Base-by-base conservation (phyloP, 1,140 invertebrate genomes). In the Temnothorax longispinosus region DNA sequence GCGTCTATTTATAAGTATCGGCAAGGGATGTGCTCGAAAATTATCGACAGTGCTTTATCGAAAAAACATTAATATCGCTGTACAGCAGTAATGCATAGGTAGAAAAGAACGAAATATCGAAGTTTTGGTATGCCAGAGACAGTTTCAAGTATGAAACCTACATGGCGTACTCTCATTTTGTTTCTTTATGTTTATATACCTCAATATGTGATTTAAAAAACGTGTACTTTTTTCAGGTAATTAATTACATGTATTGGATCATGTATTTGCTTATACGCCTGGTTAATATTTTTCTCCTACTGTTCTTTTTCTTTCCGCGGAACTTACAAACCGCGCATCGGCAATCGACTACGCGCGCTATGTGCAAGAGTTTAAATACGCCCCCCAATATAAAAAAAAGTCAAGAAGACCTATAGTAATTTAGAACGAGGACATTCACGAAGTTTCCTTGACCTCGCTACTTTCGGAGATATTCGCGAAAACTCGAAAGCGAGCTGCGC, bases 31-130 rank as follows among this genome's bases (percentile, higher is more conserved):
- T 84, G 80, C 69, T 84, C 69, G 5, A 75, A 62, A 50, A 50
- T 82, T 32, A 41, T 62, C n/a, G 11, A 7, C 0, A 8, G 10
- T 58, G n/a, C 50, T 13, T 80, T 38, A 56, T 32, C 7, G 6
- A 21, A 27, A 27, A 47, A 27, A n/a, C 11, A 4, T 74, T 15
- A 35, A 60, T 72, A 64, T 71, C 15, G 41, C 2, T 47, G 8
- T 8, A 27, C 21, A 35, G 7, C 21, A 82, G 58, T 44, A 38
- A 60, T 35, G 13, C 15, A 60, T 0, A 50, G 54, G 69, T 75
- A 84, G 80, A 74, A 84, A 84, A 84, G 80, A 75, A 84, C 80
- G 80, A 84, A 82, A 11, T 58, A 15, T 44, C 35, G n/a, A 52
- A 27, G 11, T 54, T 41, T 35, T 10, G 0, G 4, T 27, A 38